Conservation (phyloP, 2,888 invertebrate genomes). For the Mythimna lalbum region DNA sequence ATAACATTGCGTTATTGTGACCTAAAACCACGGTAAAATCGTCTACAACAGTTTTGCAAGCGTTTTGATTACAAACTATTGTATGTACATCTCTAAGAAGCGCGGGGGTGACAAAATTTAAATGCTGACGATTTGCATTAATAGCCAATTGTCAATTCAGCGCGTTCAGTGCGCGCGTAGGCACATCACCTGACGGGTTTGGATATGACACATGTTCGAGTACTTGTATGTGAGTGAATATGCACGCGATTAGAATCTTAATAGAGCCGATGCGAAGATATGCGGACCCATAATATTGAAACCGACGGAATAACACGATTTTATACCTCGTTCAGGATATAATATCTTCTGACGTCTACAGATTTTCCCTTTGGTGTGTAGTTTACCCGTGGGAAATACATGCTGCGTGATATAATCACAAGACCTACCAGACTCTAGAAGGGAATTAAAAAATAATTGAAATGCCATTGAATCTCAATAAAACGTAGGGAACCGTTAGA, state of each 20-base stretch:
- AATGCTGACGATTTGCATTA: constrained; percentile 82
- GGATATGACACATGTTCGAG: constrained; percentile 87
- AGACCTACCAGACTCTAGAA: constrained; percentile 6
- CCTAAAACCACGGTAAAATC: constrained; percentile 76
- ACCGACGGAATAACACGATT: constrained; percentile 43
- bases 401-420: constrained; percentile 8
- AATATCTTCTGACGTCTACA: constrained; percentile 27
- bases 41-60: constrained; percentile 72
- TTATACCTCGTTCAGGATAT: constrained; percentile 53
- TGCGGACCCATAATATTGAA: constrained; percentile 65
- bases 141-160: constrained; percentile 83
- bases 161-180: constrained; percentile 71
- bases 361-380: constrained; percentile 27
- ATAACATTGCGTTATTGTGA: constrained; percentile 70
- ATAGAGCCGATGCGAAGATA: constrained; percentile 69
- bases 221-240: constrained; percentile 74
- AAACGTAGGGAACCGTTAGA: constrained; percentile 31
- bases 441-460: constrained; percentile 22
- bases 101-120: constrained; percentile 71
- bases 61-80: constrained; percentile 67
- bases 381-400: constrained; percentile 52
- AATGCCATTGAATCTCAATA: constrained; percentile 41
- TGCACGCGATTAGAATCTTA: constrained; percentile 74
- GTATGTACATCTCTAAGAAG: constrained; percentile 55
- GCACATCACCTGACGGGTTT: constrained; percentile 77